Evolutionary conservation across 2,797 vertebrate genomes (phyloP).

Genomic region (Agapornis canus): DNA sequence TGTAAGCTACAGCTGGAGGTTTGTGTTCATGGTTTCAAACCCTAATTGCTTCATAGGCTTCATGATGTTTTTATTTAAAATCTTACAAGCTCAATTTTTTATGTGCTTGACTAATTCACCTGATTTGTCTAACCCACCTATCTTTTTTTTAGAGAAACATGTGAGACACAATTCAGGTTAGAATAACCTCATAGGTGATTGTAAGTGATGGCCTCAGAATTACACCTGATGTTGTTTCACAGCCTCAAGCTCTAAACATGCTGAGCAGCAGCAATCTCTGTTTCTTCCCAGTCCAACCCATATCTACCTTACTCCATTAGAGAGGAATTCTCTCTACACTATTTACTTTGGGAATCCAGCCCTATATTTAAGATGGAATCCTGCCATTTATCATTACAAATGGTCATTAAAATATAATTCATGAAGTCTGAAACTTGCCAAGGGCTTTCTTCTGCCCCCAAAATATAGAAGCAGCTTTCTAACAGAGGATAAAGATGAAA

Average conservation of each 20-base stretch:
- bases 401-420: not conserved
- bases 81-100: not conserved
- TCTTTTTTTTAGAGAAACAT: not conserved
- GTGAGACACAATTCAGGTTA: not conserved
- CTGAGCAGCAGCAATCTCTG: not conserved
- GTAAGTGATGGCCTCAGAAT: not conserved
- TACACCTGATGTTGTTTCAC: not conserved
- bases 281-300: not conserved
- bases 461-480: not conserved
- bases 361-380: not conserved
- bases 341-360: not conserved
- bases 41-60: not conserved
- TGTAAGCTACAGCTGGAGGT: not conserved
- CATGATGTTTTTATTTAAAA: not conserved
- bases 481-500: not conserved
- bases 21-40: not conserved
- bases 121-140: not conserved
- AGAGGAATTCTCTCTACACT: not conserved
- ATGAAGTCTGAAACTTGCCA: not conserved
- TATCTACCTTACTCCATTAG: not conserved
- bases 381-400: not conserved
- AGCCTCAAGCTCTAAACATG: not conserved
- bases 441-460: not conserved
- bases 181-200: not conserved
- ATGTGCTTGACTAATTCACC: not conserved